phyloP scores from a whole-genome alignment of 1,140 invertebrate species.

The Drosophila lacertosa region DNA sequence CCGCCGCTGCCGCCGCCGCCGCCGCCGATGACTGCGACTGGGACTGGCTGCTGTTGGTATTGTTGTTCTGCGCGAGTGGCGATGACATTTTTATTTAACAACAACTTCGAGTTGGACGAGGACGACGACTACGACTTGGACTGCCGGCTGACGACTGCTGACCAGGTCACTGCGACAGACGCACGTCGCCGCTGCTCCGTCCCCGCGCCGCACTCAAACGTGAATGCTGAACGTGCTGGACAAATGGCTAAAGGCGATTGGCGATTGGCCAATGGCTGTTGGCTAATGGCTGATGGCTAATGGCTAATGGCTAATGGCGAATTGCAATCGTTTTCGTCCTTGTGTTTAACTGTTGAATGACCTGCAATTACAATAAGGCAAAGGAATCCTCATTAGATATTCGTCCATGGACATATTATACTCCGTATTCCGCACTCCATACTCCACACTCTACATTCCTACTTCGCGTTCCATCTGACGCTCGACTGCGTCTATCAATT shows the following conservation, averaged over 20 bases:
- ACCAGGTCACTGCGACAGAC: slow-evolving; percentile 37
- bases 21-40: slow-evolving; percentile 44
- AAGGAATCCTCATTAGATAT: background rate
- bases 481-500: background rate
- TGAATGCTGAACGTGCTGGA: slow-evolving; percentile 2
- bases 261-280: background rate
- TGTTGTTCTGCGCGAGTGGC: slow-evolving; percentile 71
- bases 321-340: slow-evolving; percentile 3
- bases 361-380: slow-evolving; percentile 21
- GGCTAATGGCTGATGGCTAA: background rate
- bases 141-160: slow-evolving; percentile 12
- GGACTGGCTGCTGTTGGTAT: slow-evolving; percentile 63
- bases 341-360: slow-evolving; percentile 2
- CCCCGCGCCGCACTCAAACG: background rate
- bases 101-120: slow-evolving; percentile 9
- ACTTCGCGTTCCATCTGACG: background rate
- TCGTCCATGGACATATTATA: background rate
- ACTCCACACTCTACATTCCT: background rate
- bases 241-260: background rate
- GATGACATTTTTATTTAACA: slow-evolving; percentile 63
- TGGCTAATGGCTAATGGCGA: background rate
- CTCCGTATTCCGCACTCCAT: background rate
- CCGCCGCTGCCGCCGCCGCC: slow-evolving; percentile 52
- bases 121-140: background rate
- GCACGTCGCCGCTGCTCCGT: slow-evolving; percentile 26